Conservation (phyloP, 2,113 vertebrate genomes). For the Neolamprologus modestus region DNA sequence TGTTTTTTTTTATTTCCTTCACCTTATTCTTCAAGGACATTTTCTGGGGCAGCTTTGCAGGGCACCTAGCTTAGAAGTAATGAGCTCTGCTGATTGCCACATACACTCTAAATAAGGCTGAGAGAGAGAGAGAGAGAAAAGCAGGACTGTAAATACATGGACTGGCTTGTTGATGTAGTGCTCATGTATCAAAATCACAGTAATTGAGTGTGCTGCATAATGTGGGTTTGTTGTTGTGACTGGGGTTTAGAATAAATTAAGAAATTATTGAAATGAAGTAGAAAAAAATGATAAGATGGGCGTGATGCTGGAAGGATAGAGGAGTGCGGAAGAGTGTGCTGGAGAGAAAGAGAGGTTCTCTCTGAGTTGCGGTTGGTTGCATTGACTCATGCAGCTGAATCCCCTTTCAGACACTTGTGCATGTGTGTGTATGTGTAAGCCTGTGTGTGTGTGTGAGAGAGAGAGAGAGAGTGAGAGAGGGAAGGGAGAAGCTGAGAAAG, state of each 20-base stretch:
- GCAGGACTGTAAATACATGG: background rate
- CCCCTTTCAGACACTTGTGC: constrained; percentile 49
- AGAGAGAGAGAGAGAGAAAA: background rate
- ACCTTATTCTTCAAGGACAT: constrained; percentile 34
- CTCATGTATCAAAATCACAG: constrained; percentile 27
- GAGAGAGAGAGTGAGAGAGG: background rate
- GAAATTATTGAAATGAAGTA: constrained; percentile 60
- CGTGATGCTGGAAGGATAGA: constrained; percentile 22
- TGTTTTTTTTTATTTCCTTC: background rate
- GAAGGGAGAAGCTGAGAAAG: background rate
- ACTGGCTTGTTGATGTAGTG: constrained; percentile 5
- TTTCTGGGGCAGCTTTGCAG: constrained; percentile 58
- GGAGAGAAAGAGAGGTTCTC: constrained; percentile 1
- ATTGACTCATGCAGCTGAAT: constrained; percentile 58
- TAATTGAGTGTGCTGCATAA: constrained; percentile 30
- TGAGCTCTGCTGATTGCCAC: constrained; percentile 48
- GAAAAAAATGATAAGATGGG: constrained; percentile 39
- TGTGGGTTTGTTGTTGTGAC: constrained; percentile 50
- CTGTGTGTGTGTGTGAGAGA: background rate
- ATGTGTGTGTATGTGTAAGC: background rate
- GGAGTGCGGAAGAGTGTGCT: constrained; percentile 5
- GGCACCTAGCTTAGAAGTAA: constrained; percentile 38
- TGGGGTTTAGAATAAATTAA: constrained; percentile 53
- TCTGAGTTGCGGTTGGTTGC: constrained; percentile 30
- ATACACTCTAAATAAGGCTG: constrained; percentile 13